phyloP scores from a whole-genome alignment of 2,113 vertebrate genomes.

The Sialia sialis region DNA sequence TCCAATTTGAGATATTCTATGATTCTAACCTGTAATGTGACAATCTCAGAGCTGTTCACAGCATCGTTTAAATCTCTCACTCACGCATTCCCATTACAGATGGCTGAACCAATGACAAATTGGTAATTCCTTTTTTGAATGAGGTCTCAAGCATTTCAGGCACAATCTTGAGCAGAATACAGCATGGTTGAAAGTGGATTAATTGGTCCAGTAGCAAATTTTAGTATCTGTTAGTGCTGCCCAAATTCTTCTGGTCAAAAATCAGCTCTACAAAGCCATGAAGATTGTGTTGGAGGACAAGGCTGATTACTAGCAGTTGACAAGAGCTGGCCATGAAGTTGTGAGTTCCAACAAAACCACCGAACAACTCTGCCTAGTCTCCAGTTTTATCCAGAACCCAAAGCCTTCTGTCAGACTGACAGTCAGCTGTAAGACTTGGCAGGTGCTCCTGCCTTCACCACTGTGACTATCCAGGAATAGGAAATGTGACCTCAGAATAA shows the following conservation, averaged over 20 bases:
- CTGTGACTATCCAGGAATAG: background rate
- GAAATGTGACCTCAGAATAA: background rate
- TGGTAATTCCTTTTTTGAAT: background rate
- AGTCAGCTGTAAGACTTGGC: background rate
- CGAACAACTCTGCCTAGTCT: background rate
- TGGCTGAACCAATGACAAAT: background rate
- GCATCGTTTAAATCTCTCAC: background rate
- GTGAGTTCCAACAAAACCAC: background rate
- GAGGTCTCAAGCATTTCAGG: background rate
- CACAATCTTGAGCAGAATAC: background rate
- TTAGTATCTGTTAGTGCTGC: background rate
- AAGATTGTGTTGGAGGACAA: background rate
- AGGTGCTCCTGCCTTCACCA: background rate
- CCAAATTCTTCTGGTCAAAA: background rate
- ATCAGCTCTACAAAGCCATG: background rate
- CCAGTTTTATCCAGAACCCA: background rate
- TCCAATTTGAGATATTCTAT: background rate
- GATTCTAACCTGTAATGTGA: background rate
- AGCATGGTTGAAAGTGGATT: background rate
- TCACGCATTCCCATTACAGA: background rate
- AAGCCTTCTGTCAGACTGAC: background rate
- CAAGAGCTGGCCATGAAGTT: background rate
- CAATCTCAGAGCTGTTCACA: background rate
- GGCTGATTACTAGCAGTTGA: background rate
- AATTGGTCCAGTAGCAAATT: background rate